These are phyloP conservation scores for Therioaphis trifolii DNA, from an alignment of 2,888 invertebrate genomes.

Conservation along the genomic window DNA sequence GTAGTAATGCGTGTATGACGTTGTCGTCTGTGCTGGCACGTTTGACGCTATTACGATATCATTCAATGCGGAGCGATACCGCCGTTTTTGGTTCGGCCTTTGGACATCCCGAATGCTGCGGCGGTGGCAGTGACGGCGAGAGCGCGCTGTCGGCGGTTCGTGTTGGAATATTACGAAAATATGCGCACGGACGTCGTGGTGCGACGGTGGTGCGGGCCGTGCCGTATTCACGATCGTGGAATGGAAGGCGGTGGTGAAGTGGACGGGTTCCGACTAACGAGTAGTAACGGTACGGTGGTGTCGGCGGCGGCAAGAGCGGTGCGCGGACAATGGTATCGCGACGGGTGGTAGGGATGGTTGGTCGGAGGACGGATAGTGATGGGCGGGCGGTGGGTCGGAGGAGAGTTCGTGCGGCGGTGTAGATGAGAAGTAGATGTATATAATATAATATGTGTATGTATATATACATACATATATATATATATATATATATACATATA, in stretches of 20 bases:
- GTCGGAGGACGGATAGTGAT: neutral
- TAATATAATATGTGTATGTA: constrained; percentile 13
- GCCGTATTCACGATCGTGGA: no score
- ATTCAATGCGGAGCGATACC: neutral
- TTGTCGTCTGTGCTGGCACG: neutral
- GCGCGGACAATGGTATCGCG: neutral
- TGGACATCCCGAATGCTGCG: neutral
- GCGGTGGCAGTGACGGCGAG: constrained; percentile 21
- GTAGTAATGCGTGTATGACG: constrained; percentile 14
- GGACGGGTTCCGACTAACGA: neutral
- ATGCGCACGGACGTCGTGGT: neutral
- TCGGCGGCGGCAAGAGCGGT: neutral
- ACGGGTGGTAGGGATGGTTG: neutral
- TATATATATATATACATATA: no score
- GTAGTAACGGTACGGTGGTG: neutral
- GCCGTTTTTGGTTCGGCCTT: constrained; percentile 46
- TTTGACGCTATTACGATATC: neutral
- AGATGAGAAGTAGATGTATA: constrained; percentile 7
- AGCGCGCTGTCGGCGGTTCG: constrained; percentile 16
- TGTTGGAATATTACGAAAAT: constrained; percentile 17
- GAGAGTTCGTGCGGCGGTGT: neutral
- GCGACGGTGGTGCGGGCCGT: neutral
- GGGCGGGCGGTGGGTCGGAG: neutral
- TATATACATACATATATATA: neutral
- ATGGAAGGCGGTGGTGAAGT: neutral